Evolutionary conservation across 2,113 vertebrate genomes (phyloP).

Genomic region (Scytalopus superciliaris): DNA sequence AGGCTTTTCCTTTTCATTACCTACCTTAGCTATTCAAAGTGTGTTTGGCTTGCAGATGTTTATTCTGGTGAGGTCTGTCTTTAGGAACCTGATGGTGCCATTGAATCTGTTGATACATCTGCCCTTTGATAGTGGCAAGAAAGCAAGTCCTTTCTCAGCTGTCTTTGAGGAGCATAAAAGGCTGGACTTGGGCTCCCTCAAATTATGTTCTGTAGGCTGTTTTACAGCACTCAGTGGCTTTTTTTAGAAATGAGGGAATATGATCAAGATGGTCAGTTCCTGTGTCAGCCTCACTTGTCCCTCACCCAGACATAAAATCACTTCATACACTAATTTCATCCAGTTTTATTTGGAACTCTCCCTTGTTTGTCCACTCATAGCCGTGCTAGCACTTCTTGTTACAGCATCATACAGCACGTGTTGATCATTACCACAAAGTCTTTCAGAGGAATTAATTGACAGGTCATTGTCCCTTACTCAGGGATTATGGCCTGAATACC

Average conservation of each 20-base stretch:
- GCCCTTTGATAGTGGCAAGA: neutral
- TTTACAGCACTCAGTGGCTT: neutral
- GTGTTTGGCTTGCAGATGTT: neutral
- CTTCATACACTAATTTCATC: neutral
- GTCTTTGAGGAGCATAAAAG: neutral
- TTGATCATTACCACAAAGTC: neutral
- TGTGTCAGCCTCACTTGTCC: neutral
- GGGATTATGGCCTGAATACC: neutral
- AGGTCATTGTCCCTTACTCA: neutral
- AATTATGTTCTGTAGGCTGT: neutral
- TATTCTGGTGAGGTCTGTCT: neutral
- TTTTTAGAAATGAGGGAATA: neutral
- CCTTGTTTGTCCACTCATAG: neutral
- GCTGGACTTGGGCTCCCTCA: neutral
- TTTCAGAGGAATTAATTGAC: neutral
- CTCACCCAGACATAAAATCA: neutral
- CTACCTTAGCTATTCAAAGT: neutral
- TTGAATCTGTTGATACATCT: neutral
- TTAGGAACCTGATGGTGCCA: neutral
- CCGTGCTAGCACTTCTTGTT: neutral
- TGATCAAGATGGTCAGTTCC: neutral
- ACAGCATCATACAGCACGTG: neutral
- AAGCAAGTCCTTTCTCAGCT: neutral
- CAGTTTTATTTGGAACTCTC: neutral
- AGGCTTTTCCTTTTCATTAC: neutral